Evolutionary conservation across 2,113 vertebrate species (phyloP), one percentile per base, ranked within the genome.

Genomic region (Eulacestoma nigropectus): DNA sequence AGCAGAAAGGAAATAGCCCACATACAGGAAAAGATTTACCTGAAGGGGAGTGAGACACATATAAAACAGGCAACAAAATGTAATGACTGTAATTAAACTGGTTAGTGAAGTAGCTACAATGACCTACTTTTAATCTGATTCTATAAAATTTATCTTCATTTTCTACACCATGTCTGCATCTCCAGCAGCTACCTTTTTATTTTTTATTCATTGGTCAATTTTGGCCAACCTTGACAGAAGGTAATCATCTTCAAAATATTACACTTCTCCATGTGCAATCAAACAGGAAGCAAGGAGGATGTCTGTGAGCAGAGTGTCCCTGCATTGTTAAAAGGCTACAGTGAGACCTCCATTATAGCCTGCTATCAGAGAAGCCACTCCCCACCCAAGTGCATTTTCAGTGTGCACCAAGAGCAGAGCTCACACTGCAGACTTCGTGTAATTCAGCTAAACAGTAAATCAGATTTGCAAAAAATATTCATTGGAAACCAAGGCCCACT

Each of bases 331-430:
- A 53, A 83, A 65, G 10, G 16, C 55, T 83, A 27, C 50, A 81
- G 49, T 4, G 2, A 79, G 18, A 67, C 6, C 13, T 78, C n/a
- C 0, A 0, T 19, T 76, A 72, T 0, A 64, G 37, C n/a, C 53
- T 20, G 10, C 2, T 25, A 56, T 1, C 84, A 84, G 22, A 53
- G 41, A 76, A 69, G 26, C 25, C 29, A 52, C 22, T 23, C 26
- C 64, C 35, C 37, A 69, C 2, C 2, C 55, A 53, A 49, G 6
- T 8, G 49, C 3, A 10, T 44, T 82, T 86, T 59, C 60, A 84
- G 42, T 0, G 0, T 22, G 53, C 20, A 26, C 26, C 16, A 60
- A 76, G 46, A 42, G 35, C 29, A 67, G 46, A 75, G 33, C 25
- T 89, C 77, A 70, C 60, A 42, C 9, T 27, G 35, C 29, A 65